phyloP scores from a whole-genome alignment of 2,888 invertebrate genomes.

The Cataglyphis altisquamis region DNA sequence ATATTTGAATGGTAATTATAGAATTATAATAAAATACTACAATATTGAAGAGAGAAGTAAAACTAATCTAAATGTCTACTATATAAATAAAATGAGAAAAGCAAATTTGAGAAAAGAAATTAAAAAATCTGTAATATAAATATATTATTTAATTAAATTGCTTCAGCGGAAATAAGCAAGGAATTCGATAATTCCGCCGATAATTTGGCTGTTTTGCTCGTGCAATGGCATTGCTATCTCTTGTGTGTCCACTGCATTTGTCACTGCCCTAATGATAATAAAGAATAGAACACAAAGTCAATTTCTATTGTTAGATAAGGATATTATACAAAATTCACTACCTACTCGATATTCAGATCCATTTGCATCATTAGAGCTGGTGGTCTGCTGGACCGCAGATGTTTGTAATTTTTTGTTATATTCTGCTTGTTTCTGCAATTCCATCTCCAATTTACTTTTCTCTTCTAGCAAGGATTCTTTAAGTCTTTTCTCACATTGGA shows the following conservation, averaged over 20 bases:
- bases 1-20: neutral
- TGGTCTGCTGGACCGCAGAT: neutral
- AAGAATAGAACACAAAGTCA: neutral
- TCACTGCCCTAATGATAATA: slow-evolving; percentile 15
- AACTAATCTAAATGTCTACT: slow-evolving; percentile 14
- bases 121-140: slow-evolving; percentile 1
- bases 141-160: neutral
- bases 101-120: neutral
- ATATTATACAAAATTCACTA: neutral
- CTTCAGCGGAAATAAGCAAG: neutral
- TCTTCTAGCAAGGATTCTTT: slow-evolving; percentile 49
- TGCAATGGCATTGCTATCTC: neutral
- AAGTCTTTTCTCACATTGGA: slow-evolving; percentile 41
- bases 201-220: neutral
- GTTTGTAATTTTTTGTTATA: slow-evolving; percentile 26
- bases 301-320: slow-evolving; percentile 22
- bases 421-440: slow-evolving; percentile 39
- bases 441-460: slow-evolving; percentile 17
- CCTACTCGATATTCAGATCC: neutral
- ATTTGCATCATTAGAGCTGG: neutral
- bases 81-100: neutral
- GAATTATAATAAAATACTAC: neutral
- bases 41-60: neutral
- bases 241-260: neutral
- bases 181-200: neutral